Conservation (phyloP, 2,797 vertebrate species). For the Graptemys geographica region DNA sequence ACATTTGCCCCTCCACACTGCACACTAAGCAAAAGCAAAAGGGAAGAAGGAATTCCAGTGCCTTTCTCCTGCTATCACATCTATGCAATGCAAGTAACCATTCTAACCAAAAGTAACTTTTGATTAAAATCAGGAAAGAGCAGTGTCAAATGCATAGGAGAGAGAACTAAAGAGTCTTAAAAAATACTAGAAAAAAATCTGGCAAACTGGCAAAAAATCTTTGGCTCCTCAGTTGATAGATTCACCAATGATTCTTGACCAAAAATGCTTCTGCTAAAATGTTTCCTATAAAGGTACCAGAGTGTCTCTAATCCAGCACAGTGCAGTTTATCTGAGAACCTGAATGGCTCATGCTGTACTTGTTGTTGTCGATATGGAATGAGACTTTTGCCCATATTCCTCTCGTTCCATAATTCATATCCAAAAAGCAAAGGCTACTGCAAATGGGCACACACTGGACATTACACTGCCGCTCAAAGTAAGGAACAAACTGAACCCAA, state of each 20-base stretch:
- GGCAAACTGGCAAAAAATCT: not conserved
- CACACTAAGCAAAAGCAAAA: not conserved
- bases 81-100: not conserved
- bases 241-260: not conserved
- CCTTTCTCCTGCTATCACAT: not conserved
- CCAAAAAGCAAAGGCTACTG: not conserved
- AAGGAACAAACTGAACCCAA: not conserved
- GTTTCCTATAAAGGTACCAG: not conserved
- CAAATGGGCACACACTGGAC: not conserved
- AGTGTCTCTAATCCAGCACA: not conserved
- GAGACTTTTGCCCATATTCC: not conserved
- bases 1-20: not conserved
- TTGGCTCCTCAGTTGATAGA: not conserved
- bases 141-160: not conserved
- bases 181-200: not conserved
- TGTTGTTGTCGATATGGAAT: not conserved
- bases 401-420: not conserved
- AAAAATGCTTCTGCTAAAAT: not conserved
- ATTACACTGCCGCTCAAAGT: not conserved
- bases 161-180: not conserved
- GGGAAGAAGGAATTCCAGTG: not conserved
- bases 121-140: not conserved
- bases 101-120: not conserved
- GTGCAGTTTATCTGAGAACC: not conserved
- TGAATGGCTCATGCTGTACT: not conserved